phyloP scores from a whole-genome alignment of 2,888 invertebrate species.

The Lasius platythorax region DNA sequence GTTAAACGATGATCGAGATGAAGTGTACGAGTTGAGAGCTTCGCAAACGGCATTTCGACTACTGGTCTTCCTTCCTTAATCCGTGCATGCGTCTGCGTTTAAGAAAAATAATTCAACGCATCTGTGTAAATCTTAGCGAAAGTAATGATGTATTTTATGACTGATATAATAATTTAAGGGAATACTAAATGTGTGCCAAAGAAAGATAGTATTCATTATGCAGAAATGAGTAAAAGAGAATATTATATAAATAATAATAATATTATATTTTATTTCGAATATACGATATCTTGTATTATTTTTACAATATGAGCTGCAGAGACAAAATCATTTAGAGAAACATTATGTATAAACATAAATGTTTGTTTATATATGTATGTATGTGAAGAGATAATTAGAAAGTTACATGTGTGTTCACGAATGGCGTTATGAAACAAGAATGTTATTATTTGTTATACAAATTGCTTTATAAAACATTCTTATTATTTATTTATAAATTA shows the following conservation, averaged over 20 bases:
- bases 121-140: slow-evolving; percentile 16
- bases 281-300: slow-evolving; percentile 6
- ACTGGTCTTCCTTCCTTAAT: slow-evolving; percentile 38
- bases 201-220: slow-evolving; percentile 38
- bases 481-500: slow-evolving; percentile 15
- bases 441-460: background rate
- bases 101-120: background rate
- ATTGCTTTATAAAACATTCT: background rate
- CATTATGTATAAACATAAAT: background rate
- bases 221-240: slow-evolving; percentile 10
- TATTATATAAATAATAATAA: slow-evolving; percentile 37
- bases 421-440: slow-evolving; percentile 1
- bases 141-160: slow-evolving; percentile 37
- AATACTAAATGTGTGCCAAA: slow-evolving; percentile 44
- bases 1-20: slow-evolving; percentile 13
- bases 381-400: background rate
- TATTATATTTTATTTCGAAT: slow-evolving; percentile 21
- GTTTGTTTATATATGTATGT: background rate
- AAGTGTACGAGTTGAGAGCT: slow-evolving; percentile 16
- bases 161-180: slow-evolving; percentile 36
- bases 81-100: slow-evolving; percentile 29
- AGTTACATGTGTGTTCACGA: background rate
- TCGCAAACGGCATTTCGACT: background rate
- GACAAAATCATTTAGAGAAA: slow-evolving; percentile 4
- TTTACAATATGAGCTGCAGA: background rate